Percentiles rank a stretch among this genome's conserved stretches.
Conservation (phyloP, 1,140 invertebrate species). For the Ips nitidus region DNA sequence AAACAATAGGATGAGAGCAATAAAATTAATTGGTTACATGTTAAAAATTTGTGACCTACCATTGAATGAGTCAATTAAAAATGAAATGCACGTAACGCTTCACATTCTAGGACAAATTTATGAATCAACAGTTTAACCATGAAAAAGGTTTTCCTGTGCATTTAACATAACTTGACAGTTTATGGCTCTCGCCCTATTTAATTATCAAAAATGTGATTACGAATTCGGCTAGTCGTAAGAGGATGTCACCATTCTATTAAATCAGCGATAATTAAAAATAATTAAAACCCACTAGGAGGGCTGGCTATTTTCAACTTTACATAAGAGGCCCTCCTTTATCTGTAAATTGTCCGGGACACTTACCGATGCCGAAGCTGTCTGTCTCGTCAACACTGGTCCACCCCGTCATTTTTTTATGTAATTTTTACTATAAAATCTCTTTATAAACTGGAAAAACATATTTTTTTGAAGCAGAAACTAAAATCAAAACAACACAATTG, state of each 20-base stretch:
- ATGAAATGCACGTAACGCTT: too few species aligned
- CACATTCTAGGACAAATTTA: too few species aligned
- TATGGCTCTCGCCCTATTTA: too few species aligned
- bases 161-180: too few species aligned
- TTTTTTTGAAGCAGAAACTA: background rate
- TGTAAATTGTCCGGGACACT: background rate
- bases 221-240: too few species aligned
- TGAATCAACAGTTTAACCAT: too few species aligned
- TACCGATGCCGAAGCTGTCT: slow-evolving; percentile 37
- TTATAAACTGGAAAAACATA: background rate
- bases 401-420: slow-evolving; percentile 11
- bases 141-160: too few species aligned
- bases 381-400: slow-evolving; percentile 30
- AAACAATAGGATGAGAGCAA: slow-evolving; percentile 8
- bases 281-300: slow-evolving; percentile 16
- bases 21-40: slow-evolving; percentile 20
- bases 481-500: background rate
- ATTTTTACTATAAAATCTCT: background rate
- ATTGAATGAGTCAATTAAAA: slow-evolving; percentile 31
- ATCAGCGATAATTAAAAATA: slow-evolving; percentile 22
- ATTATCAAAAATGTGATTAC: too few species aligned
- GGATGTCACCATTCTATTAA: background rate
- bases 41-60: slow-evolving; percentile 30
- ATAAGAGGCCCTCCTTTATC: too few species aligned
- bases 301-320: background rate